Evolutionary conservation across 1,140 invertebrate genomes (phyloP).

Genomic region (Ceratosolen fusciceps): DNA sequence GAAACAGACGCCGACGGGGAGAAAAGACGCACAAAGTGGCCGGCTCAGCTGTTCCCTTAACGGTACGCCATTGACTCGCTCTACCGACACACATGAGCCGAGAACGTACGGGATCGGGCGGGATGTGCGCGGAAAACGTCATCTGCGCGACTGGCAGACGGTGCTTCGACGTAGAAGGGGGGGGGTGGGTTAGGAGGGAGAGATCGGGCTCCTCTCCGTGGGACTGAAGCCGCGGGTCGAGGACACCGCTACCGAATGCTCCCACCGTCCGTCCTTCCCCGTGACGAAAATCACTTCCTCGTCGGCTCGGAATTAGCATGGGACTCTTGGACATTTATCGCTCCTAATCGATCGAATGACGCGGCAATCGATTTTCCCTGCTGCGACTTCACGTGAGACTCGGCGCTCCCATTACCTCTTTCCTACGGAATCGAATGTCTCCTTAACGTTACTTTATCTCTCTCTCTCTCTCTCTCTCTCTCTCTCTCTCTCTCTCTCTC

Average conservation of each 20-base stretch:
- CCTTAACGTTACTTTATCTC: too few species aligned
- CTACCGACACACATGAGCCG: constrained; percentile 27
- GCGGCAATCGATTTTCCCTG: background rate
- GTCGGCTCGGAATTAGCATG: too few species aligned
- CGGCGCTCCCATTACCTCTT: too few species aligned
- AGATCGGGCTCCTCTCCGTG: background rate
- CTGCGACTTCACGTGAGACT: background rate
- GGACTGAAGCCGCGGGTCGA: background rate
- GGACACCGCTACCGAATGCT: background rate
- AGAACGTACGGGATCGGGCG: constrained; percentile 9
- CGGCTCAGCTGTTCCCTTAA: constrained; percentile 36
- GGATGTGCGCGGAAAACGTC: constrained; percentile 8
- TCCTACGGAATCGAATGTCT: too few species aligned
- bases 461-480: too few species aligned
- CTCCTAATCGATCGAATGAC: background rate
- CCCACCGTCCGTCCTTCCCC: too few species aligned
- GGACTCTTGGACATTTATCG: constrained; percentile 21
- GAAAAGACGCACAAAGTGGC: background rate
- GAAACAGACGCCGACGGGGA: background rate
- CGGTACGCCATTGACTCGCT: constrained; percentile 28
- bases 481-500: too few species aligned
- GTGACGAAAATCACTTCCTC: too few species aligned
- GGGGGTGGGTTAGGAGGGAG: background rate
- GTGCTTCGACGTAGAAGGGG: too few species aligned
- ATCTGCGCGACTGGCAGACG: background rate